Percentiles rank a stretch among this genome's conserved stretches.
Conservation (phyloP, 2,113 vertebrate genomes). For the Callaeas wilsoni region DNA sequence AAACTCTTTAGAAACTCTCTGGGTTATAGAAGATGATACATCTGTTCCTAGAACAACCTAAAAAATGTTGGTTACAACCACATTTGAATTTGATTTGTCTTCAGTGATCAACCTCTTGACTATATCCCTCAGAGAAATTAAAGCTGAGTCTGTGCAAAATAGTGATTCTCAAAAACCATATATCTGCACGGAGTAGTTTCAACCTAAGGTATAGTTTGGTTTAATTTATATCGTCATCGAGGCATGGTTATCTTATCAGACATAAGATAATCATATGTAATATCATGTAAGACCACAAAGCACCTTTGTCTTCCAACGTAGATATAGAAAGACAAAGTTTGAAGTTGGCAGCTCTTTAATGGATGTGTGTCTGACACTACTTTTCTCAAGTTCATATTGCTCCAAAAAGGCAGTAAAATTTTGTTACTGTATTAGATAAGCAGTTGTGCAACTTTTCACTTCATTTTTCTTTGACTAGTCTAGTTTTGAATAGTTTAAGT, state of each 20-base stretch:
- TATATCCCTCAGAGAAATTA: not conserved
- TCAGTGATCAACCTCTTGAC: not conserved
- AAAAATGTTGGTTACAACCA: not conserved
- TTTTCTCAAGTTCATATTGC: not conserved
- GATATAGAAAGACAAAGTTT: not conserved
- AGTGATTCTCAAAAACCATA: not conserved
- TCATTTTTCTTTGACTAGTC: not conserved
- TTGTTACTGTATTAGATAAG: not conserved
- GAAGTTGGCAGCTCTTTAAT: not conserved
- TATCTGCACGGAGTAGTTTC: not conserved
- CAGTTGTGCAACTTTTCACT: not conserved
- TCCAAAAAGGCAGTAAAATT: not conserved
- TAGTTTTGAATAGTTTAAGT: not conserved
- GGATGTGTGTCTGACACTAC: not conserved
- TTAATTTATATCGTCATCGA: not conserved
- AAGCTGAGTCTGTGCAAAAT: not conserved
- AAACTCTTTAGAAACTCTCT: not conserved
- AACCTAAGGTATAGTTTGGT: not conserved
- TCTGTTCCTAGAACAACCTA: not conserved
- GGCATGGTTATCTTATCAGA: no score
- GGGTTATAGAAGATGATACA: not conserved
- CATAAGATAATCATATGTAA: not conserved
- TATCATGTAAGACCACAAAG: not conserved
- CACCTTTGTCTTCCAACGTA: not conserved
- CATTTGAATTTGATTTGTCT: not conserved